phyloP scores from a whole-genome alignment of 2,888 invertebrate genomes.

The Cybosia mesomella region DNA sequence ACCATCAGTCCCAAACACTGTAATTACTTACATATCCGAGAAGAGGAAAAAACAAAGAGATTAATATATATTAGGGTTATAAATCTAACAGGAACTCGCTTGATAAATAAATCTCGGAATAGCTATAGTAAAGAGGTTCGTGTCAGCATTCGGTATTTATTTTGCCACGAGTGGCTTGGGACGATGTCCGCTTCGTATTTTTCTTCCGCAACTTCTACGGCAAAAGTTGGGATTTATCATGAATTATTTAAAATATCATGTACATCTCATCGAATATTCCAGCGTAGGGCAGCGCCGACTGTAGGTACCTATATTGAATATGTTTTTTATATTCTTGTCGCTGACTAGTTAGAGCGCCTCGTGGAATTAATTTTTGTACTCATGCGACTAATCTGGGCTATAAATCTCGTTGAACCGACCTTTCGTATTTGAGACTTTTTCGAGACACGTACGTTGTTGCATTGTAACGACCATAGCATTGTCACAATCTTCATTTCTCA shows the following conservation, averaged over 20 bases:
- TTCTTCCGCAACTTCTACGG: conserved; percentile 63
- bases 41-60: conserved; percentile 61
- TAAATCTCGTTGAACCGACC: conserved; percentile 66
- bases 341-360: conserved; percentile 40
- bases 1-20: conserved; percentile 33
- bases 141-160: conserved; percentile 71
- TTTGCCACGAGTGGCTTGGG: conserved; percentile 55
- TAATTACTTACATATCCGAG: conserved; percentile 46
- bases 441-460: conserved; percentile 66
- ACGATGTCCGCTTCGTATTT: conserved; percentile 66
- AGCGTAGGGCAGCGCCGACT: conserved; percentile 27
- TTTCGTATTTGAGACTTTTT: conserved; percentile 69
- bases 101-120: conserved; percentile 69
- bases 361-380: conserved; percentile 61
- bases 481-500: conserved; percentile 14
- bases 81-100: conserved; percentile 63
- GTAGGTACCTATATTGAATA: conserved; percentile 46
- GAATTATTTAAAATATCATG: conserved; percentile 79
- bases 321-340: conserved; percentile 34
- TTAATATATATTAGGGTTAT: conserved; percentile 64
- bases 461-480: conserved; percentile 56
- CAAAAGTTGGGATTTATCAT: conserved; percentile 78
- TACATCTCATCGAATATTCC: conserved; percentile 67
- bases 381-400: conserved; percentile 58
- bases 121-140: conserved; percentile 65